phyloP scores from a whole-genome alignment of 2,113 vertebrate genomes.

The Mus musculus region GRCm39 chr4:110105501-110106000 shows the following conservation, averaged over 20 bases:
- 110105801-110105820: conserved; percentile 71
- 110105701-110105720: background rate
- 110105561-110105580: background rate
- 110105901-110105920: conserved; percentile 78
- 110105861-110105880: conserved; percentile 80
- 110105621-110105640: conserved; percentile 8
- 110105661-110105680: background rate
- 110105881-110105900: conserved; percentile 79
- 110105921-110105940: conserved; percentile 82
- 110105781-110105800: conserved; percentile 77
- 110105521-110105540: conserved; percentile 28
- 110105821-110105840: conserved; percentile 79
- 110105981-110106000: conserved; percentile 44
- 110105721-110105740: conserved; percentile 25
- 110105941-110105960: conserved; percentile 81
- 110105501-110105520: conserved; percentile 16
- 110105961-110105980: conserved; percentile 70
- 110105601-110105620: conserved; percentile 34
- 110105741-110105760: conserved; percentile 40
- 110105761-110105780: conserved; percentile 75
- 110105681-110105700: background rate
- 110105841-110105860: conserved; percentile 79
- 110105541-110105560: conserved; percentile 40
- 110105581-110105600: background rate
- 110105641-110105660: background rate